Conservation (phyloP, 1,140 invertebrate genomes). For the Pseudomyrmex dendroicus region DNA sequence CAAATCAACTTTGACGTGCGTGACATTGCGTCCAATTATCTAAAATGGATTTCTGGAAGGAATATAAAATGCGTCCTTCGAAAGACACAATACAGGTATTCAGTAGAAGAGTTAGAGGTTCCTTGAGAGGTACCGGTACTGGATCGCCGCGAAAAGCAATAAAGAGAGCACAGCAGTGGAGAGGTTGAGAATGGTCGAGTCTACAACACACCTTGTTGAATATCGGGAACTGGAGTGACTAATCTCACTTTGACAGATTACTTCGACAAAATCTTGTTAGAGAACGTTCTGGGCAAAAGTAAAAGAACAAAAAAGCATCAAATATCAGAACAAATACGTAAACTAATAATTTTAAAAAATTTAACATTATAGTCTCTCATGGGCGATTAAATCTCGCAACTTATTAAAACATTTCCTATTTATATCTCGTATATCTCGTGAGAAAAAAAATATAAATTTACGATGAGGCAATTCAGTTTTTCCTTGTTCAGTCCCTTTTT, state of each 20-base stretch:
- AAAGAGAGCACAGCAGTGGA: constrained; percentile 70
- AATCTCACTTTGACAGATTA: constrained; percentile 47
- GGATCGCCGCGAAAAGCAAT: constrained; percentile 63
- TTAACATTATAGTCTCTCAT: constrained; percentile 13
- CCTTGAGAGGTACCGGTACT: background rate
- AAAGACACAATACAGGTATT: background rate
- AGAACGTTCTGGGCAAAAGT: background rate
- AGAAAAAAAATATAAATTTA: too few species aligned
- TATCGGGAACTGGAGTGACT: constrained; percentile 36
- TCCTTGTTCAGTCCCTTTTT: too few species aligned
- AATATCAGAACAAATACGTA: constrained; percentile 16
- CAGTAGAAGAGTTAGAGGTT: constrained; percentile 54
- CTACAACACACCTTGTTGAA: constrained; percentile 36
- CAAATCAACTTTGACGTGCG: background rate
- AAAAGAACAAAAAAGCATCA: constrained; percentile 10
- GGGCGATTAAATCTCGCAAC: background rate
- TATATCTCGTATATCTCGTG: background rate
- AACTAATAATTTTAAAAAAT: background rate
- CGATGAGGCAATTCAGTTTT: too few species aligned
- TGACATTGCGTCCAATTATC: constrained; percentile 40
- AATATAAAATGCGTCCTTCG: constrained; percentile 52
- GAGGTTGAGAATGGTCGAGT: constrained; percentile 74
- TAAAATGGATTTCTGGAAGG: constrained; percentile 40
- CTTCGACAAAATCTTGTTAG: constrained; percentile 21
- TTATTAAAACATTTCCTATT: constrained; percentile 25